Evolutionary conservation across 2,797 vertebrate species (phyloP), one percentile per base, ranked within the genome.

Genomic region (Pygocentrus nattereri): DNA sequence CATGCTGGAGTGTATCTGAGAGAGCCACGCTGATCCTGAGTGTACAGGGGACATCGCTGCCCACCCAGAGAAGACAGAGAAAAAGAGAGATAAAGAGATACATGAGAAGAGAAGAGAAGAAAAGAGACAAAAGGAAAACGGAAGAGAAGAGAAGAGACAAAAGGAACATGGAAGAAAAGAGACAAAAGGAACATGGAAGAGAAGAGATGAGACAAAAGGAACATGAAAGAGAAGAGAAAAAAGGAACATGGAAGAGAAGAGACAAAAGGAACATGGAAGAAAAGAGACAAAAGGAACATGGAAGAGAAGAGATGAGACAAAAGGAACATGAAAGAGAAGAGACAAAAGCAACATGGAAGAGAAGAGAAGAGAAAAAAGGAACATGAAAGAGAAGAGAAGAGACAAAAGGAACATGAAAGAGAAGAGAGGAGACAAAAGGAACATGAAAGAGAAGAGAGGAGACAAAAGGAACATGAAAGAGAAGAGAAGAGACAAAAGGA

Each of bases 1-100:
- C 88, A 89, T 31, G 76, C 27, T 2, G 89, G 85, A 23, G 87
- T 88, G 64, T 87, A 82, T 68, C 88, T 21, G 85, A 80, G 82
- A 76, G 88, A 85, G 88, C 90, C 67, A 2, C 75, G 81, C 54
- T 90, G 44, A 87, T 74, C 75, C 75, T 81, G 64, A 81, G 70
- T 78, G 64, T 80, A 87, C 81, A 85, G 82, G 80, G 90, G 85
- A 86, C 88, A 82, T 77, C 89, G 93, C 93, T 93, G 92, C 90
- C 88, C 84, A 62, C n/a, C 65, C 52, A 61, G 77, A 75, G 19
- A 78, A 23, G n/a, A 56, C 18, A 76, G 62, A 71, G 25, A 38
- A 50, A n/a, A n/a, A 30, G 44, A 58, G 30, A 67, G 21, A 31
- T 5, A 61, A 1, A 61, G 1, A 10, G 2, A 10, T n/a, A 23